Percentiles rank a stretch among this genome's conserved stretches.
Conservation (phyloP, 2,888 invertebrate genomes). For the Acutogordius australiensis region DNA sequence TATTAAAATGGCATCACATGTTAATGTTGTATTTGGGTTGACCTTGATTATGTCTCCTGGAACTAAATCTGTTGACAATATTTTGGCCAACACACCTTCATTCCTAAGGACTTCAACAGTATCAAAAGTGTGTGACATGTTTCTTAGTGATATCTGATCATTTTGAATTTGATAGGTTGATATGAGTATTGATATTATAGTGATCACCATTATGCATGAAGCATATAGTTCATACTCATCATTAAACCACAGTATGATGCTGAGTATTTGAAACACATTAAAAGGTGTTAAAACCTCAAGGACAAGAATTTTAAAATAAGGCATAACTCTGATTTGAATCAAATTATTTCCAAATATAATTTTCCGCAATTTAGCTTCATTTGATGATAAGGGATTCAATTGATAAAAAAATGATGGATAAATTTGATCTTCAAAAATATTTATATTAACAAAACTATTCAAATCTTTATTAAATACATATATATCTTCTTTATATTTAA, state of each 20-base stretch:
- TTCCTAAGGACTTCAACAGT: background rate
- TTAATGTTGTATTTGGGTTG: conserved; percentile 48
- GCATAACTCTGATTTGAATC: conserved; percentile 27
- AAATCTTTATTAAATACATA: background rate
- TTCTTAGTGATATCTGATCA: background rate
- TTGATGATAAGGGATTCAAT: background rate
- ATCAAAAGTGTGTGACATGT: background rate
- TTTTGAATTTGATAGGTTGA: conserved; percentile 42
- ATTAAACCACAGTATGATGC: conserved; percentile 50
- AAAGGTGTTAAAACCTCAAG: conserved; percentile 47
- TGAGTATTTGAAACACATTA: conserved; percentile 75
- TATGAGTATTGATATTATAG: conserved; percentile 47
- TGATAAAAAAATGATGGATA: background rate
- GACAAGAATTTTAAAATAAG: conserved; percentile 25
- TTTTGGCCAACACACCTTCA: conserved; percentile 16
- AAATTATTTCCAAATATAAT: conserved; percentile 26
- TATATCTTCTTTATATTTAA: background rate
- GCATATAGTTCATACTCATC: conserved; percentile 71
- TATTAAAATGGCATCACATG: conserved; percentile 61
- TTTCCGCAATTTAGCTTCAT: conserved; percentile 15
- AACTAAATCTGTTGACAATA: conserved; percentile 39
- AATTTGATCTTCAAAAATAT: background rate
- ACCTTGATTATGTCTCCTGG: conserved; percentile 65
- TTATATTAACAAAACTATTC: background rate
- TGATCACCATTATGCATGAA: conserved; percentile 50